Percentiles rank a stretch among this genome's conserved stretches.
Evolutionary conservation across 2,797 vertebrate genomes (phyloP).

Genomic region (Myotis planiceps): DNA sequence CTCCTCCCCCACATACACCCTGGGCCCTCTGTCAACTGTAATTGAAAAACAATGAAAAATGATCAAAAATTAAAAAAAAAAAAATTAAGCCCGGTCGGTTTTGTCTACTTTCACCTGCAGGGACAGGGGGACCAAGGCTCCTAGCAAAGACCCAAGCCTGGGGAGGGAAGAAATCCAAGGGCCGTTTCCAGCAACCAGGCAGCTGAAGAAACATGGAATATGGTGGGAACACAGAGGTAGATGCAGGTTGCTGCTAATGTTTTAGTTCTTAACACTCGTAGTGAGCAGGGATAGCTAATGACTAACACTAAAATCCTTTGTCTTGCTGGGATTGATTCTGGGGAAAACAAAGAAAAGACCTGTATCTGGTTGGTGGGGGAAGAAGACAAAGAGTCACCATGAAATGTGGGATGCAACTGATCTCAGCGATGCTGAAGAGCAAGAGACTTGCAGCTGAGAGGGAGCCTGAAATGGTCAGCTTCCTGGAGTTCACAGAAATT

Average conservation of each 20-base stretch:
- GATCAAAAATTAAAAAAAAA: too few species aligned
- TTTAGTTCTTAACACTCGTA: not conserved
- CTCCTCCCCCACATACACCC: not conserved
- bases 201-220: not conserved
- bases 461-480: not conserved
- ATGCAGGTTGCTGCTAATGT: not conserved
- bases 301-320: not conserved
- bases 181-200: not conserved
- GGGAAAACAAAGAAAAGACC: not conserved
- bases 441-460: not conserved
- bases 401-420: not conserved
- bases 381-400: not conserved
- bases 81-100: not conserved
- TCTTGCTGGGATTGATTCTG: not conserved
- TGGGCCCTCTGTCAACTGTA: too few species aligned
- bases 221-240: not conserved
- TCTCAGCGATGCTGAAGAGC: not conserved
- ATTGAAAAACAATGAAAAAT: too few species aligned
- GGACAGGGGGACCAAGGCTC: too few species aligned
- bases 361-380: not conserved
- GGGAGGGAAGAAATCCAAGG: too few species aligned
- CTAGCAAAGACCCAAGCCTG: not conserved
- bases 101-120: not conserved
- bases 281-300: not conserved
- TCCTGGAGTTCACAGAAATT: not conserved